A percentile compares a stretch with the other conserved stretches of the same genome.
Evolutionary conservation across 2,888 invertebrate genomes (phyloP).

Genomic region (Torymus aiolomorphi): DNA sequence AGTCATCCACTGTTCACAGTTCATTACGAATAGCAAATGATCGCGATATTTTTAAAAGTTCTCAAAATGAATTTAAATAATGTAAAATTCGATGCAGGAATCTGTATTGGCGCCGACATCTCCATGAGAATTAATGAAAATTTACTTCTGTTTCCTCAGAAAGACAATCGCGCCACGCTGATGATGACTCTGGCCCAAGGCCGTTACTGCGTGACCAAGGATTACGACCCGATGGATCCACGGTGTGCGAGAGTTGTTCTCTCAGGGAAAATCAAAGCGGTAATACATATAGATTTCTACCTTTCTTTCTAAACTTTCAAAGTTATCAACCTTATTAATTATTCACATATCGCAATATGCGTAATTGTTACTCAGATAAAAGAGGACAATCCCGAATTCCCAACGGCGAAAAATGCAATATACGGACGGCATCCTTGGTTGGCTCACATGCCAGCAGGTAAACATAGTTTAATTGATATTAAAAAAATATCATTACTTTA

Average conservation of each 20-base stretch:
- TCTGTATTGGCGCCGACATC: too few species aligned
- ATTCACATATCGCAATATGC: background rate
- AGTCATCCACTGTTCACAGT: too few species aligned
- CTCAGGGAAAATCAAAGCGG: slow-evolving; percentile 82
- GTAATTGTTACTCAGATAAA: slow-evolving; percentile 76
- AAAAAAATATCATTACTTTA: background rate
- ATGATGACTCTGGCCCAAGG: slow-evolving; percentile 83
- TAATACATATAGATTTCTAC: slow-evolving; percentile 68
- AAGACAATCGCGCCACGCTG: slow-evolving; percentile 82
- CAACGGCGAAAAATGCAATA: slow-evolving; percentile 80
- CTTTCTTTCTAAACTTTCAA: background rate
- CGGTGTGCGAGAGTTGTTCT: slow-evolving; percentile 85
- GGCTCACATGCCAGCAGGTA: slow-evolving; percentile 79
- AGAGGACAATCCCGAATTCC: slow-evolving; percentile 78
- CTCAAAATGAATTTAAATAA: too few species aligned
- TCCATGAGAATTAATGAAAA: slow-evolving; percentile 11
- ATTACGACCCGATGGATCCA: slow-evolving; percentile 86
- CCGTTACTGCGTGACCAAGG: slow-evolving; percentile 80
- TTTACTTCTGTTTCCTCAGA: slow-evolving; percentile 72
- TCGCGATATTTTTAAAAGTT: too few species aligned
- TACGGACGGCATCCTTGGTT: slow-evolving; percentile 85
- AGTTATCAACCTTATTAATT: background rate
- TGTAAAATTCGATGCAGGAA: too few species aligned
- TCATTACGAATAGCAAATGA: too few species aligned
- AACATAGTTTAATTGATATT: background rate